These are phyloP conservation scores for Ceratina japonica DNA, from an alignment of 1,140 invertebrate genomes.

Conservation along the genomic window DNA sequence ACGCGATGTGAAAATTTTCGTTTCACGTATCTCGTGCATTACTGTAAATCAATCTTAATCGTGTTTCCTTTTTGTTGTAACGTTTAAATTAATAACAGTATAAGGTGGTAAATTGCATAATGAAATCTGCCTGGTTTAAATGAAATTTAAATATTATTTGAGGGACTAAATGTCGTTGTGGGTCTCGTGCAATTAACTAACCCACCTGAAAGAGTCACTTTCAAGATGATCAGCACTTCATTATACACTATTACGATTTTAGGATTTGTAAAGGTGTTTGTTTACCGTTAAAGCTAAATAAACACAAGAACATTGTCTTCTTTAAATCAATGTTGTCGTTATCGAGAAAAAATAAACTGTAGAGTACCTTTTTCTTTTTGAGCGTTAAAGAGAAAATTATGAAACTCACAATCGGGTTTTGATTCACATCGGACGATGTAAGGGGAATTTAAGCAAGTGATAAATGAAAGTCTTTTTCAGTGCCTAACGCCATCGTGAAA, in stretches of 20 bases:
- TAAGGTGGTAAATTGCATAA: slow-evolving; percentile 15
- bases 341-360: neutral
- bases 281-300: neutral
- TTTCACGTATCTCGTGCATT: slow-evolving; percentile 10
- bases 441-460: neutral
- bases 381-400: neutral
- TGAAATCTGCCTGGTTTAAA: slow-evolving; percentile 1
- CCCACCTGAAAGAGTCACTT: slow-evolving; percentile 52
- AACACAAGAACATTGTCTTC: slow-evolving; percentile 1
- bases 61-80: neutral
- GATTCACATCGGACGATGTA: neutral
- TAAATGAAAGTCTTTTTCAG: slow-evolving; percentile 28
- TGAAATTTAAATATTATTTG: slow-evolving; percentile 29
- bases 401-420: neutral
- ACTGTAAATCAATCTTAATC: slow-evolving; percentile 26
- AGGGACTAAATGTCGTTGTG: slow-evolving; percentile 43
- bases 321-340: slow-evolving; percentile 2
- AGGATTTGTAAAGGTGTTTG: neutral
- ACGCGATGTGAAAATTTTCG: slow-evolving; percentile 18
- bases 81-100: slow-evolving; percentile 29
- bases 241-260: slow-evolving; percentile 3
- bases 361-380: neutral
- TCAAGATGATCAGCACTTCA: slow-evolving; percentile 56
- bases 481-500: slow-evolving; percentile 54
- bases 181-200: slow-evolving; percentile 24